phyloP scores from a whole-genome alignment of 2,888 invertebrate genomes.

The Clunio marinus region DNA sequence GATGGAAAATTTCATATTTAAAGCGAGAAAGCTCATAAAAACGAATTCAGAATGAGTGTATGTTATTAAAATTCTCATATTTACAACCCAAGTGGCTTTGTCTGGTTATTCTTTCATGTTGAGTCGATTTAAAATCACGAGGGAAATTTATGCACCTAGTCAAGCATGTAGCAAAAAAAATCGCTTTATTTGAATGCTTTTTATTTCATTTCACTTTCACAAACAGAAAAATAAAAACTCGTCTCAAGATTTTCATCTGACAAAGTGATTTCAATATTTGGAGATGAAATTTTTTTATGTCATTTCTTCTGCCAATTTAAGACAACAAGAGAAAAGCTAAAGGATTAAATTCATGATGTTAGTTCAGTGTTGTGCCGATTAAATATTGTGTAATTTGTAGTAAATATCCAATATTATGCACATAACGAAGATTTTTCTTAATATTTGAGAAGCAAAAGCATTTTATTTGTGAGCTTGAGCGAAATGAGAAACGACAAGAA shows the following conservation, averaged over 20 bases:
- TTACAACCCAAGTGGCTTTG: neutral
- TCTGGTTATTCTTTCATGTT: neutral
- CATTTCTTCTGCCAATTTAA: too few relatives aligned
- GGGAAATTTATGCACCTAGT: neutral
- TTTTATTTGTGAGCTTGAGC: neutral
- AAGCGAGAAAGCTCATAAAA: neutral
- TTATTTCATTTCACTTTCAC: neutral
- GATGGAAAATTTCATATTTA: constrained; percentile 19
- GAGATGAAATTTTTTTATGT: neutral
- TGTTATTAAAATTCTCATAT: neutral
- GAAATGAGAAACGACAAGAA: neutral
- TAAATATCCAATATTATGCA: constrained; percentile 19
- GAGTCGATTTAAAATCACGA: constrained; percentile 2
- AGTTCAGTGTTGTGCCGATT: constrained; percentile 14
- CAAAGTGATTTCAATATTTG: neutral
- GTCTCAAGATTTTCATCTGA: neutral
- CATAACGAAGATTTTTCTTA: neutral
- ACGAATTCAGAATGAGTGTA: neutral
- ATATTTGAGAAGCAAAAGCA: neutral
- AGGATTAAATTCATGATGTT: neutral
- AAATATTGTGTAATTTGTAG: constrained; percentile 29
- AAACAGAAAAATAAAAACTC: neutral
- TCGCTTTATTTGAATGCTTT: neutral
- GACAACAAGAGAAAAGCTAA: neutral
- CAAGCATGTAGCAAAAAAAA: neutral